These are phyloP conservation scores for Rynchops niger DNA, from an alignment of 2,113 vertebrate species.

Conservation along the genomic window DNA sequence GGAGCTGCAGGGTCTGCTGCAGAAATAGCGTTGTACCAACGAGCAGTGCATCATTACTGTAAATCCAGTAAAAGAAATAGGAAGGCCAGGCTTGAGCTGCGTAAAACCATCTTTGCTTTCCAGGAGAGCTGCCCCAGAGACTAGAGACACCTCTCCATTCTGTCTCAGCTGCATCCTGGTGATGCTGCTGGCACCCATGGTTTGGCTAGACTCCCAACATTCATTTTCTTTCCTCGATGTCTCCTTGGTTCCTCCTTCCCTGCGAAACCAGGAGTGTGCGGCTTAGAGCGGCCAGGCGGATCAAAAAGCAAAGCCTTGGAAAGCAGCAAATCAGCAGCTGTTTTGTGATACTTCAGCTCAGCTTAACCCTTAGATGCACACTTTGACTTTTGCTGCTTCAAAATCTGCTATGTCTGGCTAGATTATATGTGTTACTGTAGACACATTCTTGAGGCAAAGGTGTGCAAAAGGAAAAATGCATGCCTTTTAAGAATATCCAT, in stretches of 20 bases:
- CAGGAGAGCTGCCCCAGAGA: not conserved
- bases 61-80: not conserved
- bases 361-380: not conserved
- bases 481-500: not conserved
- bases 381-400: not conserved
- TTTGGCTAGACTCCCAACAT: not conserved
- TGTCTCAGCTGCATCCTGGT: not conserved
- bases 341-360: not conserved
- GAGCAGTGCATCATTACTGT: not conserved
- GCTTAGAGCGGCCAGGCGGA: fast-evolving
- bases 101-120: not conserved
- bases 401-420: not conserved
- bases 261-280: fast-evolving
- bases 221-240: not conserved
- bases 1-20: not conserved
- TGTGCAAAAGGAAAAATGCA: not conserved
- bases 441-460: not conserved
- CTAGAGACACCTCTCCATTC: not conserved
- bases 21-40: fast-evolving
- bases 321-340: not conserved
- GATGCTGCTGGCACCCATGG: not conserved
- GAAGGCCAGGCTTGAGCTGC: not conserved
- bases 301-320: not conserved
- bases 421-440: fast-evolving
- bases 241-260: not conserved